Conservation (phyloP, 2,888 invertebrate species). For the Cryptocheilus praepositus region DNA sequence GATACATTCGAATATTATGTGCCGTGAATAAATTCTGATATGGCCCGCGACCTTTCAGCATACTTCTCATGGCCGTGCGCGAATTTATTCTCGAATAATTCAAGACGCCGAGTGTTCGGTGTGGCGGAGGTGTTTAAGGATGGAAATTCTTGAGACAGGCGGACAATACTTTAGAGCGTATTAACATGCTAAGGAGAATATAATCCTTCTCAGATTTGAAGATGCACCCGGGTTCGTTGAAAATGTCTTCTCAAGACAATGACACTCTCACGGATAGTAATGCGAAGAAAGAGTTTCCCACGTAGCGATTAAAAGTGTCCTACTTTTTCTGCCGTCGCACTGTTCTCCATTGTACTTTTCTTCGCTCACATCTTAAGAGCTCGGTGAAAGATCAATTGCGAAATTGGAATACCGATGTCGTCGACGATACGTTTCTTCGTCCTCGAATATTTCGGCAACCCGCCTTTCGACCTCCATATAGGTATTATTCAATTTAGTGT, state of each 20-base stretch:
- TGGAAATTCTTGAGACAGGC: conserved; percentile 10
- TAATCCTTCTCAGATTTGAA: conserved; percentile 21
- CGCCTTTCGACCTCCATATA: no score
- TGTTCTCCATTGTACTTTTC: conserved; percentile 38
- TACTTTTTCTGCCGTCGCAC: conserved; percentile 37
- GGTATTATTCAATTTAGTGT: no score
- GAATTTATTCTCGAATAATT: conserved; percentile 17
- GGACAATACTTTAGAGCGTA: conserved; percentile 11
- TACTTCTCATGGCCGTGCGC: conserved; percentile 17
- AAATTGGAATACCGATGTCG: conserved; percentile 4
- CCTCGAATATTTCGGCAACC: background rate
- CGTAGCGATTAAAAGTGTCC: conserved; percentile 52
- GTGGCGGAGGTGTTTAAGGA: background rate
- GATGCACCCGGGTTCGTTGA: conserved; percentile 26
- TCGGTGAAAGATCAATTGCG: conserved; percentile 36
- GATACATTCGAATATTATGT: no score
- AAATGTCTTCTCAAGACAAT: conserved; percentile 42
- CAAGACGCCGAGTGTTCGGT: background rate
- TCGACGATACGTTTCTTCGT: background rate
- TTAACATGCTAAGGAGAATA: conserved; percentile 22
- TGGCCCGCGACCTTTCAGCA: conserved; percentile 2
- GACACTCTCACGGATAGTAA: conserved; percentile 34
- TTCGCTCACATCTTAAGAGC: conserved; percentile 38
- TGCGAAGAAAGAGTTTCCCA: conserved; percentile 42
- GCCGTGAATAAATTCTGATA: no score